Percentiles rank a stretch among this genome's conserved stretches.
Evolutionary conservation across 2,113 vertebrate species (phyloP).

Genomic region (Axis porcinus): DNA sequence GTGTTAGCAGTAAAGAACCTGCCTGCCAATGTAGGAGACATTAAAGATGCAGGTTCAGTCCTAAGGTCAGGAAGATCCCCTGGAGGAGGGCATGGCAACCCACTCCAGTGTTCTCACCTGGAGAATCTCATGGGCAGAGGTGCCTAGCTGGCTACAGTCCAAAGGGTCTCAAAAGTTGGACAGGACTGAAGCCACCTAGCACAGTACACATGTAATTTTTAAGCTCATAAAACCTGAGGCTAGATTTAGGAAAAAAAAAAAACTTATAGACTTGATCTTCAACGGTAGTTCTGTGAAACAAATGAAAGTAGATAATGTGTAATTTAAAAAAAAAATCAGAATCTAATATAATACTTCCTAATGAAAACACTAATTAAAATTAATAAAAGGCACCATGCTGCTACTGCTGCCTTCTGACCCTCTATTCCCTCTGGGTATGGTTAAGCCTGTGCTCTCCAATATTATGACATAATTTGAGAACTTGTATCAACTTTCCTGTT

Average conservation of each 20-base stretch:
- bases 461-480: background rate
- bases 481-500: background rate
- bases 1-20: background rate
- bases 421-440: background rate
- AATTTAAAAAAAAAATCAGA: constrained; percentile 35
- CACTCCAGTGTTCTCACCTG: background rate
- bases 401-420: background rate
- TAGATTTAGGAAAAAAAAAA: background rate
- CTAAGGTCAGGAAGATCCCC: background rate
- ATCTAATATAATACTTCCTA: constrained; percentile 23
- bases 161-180: background rate
- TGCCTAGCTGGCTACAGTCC: background rate
- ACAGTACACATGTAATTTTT: background rate
- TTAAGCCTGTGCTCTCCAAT: background rate
- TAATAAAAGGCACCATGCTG: constrained; percentile 23
- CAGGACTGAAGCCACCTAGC: background rate
- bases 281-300: background rate
- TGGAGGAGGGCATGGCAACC: background rate
- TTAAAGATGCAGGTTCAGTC: background rate
- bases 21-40: background rate
- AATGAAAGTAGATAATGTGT: constrained; percentile 25
- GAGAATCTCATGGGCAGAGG: background rate
- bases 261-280: background rate
- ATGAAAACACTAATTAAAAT: constrained; percentile 66
- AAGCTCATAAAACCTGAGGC: background rate